Percentiles rank a stretch among this genome's conserved stretches.
These are phyloP conservation scores for Hystrix cristata DNA, from an alignment of 2,113 vertebrate species.

Conservation along the genomic window DNA sequence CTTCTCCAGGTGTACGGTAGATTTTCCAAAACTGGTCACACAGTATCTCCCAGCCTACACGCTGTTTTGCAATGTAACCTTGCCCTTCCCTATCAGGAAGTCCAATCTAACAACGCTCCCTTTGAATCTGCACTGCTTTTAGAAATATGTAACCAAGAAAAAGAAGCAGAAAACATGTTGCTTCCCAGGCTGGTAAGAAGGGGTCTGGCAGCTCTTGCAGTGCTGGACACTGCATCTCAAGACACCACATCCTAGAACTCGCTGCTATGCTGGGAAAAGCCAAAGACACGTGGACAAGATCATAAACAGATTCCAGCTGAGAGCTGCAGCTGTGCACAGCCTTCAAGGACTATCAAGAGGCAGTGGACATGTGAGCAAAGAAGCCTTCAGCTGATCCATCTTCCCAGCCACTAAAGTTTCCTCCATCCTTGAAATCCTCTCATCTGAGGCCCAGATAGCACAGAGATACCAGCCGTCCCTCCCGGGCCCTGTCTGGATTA, in stretches of 20 bases:
- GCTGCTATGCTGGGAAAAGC: background rate
- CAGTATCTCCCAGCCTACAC: background rate
- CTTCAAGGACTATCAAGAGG: background rate
- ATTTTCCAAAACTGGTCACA: conserved; percentile 25
- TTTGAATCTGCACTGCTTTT: background rate
- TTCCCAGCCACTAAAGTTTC: background rate
- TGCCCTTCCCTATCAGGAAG: background rate
- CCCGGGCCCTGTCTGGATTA: background rate
- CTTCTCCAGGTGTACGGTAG: background rate
- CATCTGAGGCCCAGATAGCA: background rate
- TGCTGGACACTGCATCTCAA: background rate
- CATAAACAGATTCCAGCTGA: background rate
- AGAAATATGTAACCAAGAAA: background rate
- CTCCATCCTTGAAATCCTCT: background rate
- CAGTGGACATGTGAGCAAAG: background rate
- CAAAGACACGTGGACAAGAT: background rate
- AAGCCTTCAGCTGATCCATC: background rate
- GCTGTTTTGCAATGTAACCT: background rate
- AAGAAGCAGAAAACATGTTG: background rate
- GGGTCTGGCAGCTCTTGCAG: background rate
- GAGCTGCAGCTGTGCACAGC: background rate
- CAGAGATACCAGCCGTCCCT: background rate
- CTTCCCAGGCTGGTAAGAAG: background rate
- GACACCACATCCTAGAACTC: background rate
- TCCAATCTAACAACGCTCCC: background rate